Conservation (phyloP, 1,140 invertebrate genomes). For the Araneus ventricosus region DNA sequence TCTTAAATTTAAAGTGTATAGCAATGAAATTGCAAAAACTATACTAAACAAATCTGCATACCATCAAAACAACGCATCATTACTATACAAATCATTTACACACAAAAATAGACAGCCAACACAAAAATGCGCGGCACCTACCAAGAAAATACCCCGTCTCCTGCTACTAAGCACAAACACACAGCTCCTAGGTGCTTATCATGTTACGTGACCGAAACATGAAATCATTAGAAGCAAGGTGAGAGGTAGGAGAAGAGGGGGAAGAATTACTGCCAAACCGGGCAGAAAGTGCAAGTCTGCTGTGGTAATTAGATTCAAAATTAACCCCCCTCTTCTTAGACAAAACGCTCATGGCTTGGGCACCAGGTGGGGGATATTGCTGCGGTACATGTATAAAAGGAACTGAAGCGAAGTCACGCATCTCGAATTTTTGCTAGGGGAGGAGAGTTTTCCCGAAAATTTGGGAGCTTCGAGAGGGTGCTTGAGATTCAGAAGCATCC, state of each 20-base stretch:
- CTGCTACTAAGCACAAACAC: not conserved
- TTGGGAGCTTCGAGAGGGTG: not conserved
- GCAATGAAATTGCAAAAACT: no score
- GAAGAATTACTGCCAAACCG: not conserved
- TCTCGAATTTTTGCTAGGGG: constrained; percentile 10
- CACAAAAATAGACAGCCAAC: not conserved
- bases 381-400: constrained; percentile 51
- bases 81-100: not conserved
- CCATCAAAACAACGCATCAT: not conserved
- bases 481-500: not conserved
- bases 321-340: constrained; percentile 67
- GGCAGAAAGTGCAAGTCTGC: not conserved
- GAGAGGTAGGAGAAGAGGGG: not conserved
- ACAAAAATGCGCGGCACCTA: not conserved
- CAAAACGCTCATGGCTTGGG: constrained; percentile 56
- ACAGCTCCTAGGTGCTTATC: constrained; percentile 58
- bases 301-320: constrained; percentile 75
- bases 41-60: no score
- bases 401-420: constrained; percentile 72
- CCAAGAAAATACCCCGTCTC: not conserved
- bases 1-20: no score
- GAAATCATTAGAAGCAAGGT: constrained; percentile 70
- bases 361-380: constrained; percentile 69
- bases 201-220: constrained; percentile 72
- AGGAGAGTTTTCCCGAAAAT: not conserved